phyloP scores from a whole-genome alignment of 2,888 invertebrate genomes.

The Lepas anatifera region DNA sequence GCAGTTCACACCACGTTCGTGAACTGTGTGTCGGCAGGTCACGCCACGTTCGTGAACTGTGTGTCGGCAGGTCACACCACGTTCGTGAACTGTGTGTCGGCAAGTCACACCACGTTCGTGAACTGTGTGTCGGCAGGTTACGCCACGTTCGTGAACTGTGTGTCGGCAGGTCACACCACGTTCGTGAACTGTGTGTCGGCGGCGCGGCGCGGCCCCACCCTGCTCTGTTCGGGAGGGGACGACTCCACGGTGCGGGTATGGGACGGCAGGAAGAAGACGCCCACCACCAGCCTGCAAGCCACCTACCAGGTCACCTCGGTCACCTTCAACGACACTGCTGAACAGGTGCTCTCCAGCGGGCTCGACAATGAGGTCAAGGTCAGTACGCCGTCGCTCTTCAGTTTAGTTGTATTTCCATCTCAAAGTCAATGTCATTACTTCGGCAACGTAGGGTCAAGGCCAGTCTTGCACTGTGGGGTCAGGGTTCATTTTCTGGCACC shows the following conservation, averaged over 20 bases:
- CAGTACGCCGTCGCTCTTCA: too few relatives aligned
- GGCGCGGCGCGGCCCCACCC: conserved; percentile 75
- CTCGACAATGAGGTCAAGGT: conserved; percentile 93
- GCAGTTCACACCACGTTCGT: too few relatives aligned
- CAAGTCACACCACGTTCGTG: conserved; percentile 38
- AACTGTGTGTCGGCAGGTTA: conserved; percentile 32
- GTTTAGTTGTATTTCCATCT: too few relatives aligned
- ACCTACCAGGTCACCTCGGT: conserved; percentile 58
- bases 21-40: too few relatives aligned
- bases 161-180: conserved; percentile 38
- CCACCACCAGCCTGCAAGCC: conserved; percentile 44
- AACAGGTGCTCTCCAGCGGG: conserved; percentile 87
- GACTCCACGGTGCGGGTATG: conserved; percentile 84
- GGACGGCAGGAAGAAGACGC: conserved; percentile 81
- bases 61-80: conserved; percentile 36
- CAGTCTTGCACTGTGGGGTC: too few relatives aligned
- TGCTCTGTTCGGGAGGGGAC: conserved; percentile 87
- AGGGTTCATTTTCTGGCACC: too few relatives aligned
- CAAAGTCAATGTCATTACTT: too few relatives aligned
- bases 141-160: conserved; percentile 46
- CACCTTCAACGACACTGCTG: conserved; percentile 88
- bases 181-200: conserved; percentile 48
- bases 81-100: conserved; percentile 7
- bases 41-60: too few relatives aligned
- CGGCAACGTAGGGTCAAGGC: too few relatives aligned